phyloP scores from a whole-genome alignment of 2,797 vertebrate species.

The Basileuterus tristriatus region DNA sequence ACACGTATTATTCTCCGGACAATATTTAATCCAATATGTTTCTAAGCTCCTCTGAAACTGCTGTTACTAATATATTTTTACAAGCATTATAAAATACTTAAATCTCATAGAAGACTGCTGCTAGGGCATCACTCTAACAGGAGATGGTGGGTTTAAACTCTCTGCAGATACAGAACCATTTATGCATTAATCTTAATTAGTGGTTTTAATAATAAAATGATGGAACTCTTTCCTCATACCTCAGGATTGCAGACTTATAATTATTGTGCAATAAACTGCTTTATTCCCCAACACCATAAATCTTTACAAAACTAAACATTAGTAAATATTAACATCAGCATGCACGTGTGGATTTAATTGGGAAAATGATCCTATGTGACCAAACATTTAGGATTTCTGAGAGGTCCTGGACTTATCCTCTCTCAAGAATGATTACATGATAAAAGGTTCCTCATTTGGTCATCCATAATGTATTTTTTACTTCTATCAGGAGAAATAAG shows the following conservation, averaged over 20 bases:
- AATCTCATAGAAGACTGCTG: neutral
- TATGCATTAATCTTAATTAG: neutral
- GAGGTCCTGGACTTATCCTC: neutral
- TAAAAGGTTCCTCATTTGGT: neutral
- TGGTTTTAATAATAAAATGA: neutral
- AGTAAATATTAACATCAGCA: neutral
- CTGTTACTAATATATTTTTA: neutral
- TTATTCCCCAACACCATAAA: neutral
- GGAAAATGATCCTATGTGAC: neutral
- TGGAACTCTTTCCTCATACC: neutral
- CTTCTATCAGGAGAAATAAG: neutral
- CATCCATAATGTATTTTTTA: neutral
- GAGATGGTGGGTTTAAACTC: neutral
- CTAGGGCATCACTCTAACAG: neutral
- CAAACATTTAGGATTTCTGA: neutral
- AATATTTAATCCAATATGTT: neutral
- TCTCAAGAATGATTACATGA: fast-evolving
- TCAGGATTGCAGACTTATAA: neutral
- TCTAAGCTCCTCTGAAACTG: neutral
- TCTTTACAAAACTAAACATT: neutral
- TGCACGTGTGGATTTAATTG: fast-evolving
- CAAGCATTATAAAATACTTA: neutral
- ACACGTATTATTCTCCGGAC: neutral
- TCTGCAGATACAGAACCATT: neutral
- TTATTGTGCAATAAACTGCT: neutral